These are phyloP conservation scores for Labia minor DNA, from an alignment of 2,888 invertebrate genomes.

Conservation along the genomic window DNA sequence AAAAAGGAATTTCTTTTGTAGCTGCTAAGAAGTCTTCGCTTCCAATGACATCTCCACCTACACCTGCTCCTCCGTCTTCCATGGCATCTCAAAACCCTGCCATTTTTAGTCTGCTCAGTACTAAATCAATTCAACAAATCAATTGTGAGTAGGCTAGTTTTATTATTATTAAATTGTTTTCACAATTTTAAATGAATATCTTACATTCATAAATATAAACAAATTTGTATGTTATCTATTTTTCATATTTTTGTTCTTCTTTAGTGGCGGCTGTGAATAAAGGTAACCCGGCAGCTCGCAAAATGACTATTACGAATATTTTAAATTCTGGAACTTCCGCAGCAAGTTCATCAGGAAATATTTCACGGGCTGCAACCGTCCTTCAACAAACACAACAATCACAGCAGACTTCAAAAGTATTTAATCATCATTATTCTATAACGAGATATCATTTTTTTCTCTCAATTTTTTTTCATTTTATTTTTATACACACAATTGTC, in stretches of 20 bases:
- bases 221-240: no score
- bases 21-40: slow-evolving; percentile 17
- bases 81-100: slow-evolving; percentile 54
- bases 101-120: slow-evolving; percentile 65
- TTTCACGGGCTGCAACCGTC: slow-evolving; percentile 15
- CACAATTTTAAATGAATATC: no score
- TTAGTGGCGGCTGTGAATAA: not conserved
- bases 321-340: slow-evolving; percentile 26
- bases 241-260: not conserved
- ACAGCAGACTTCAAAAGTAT: not conserved
- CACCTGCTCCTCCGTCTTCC: slow-evolving; percentile 31
- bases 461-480: not conserved
- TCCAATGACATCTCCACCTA: slow-evolving; percentile 16
- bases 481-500: not conserved
- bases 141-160: not conserved
- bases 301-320: slow-evolving; percentile 46
- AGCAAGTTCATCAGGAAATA: not conserved
- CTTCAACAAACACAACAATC: slow-evolving; percentile 13
- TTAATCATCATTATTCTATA: not conserved
- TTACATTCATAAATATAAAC: no score
- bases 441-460: not conserved
- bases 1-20: no score
- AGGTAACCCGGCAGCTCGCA: slow-evolving; percentile 38
- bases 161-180: no score
- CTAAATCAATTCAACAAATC: slow-evolving; percentile 49